Conservation (phyloP, 2,113 vertebrate species). For the Caretta caretta region DNA sequence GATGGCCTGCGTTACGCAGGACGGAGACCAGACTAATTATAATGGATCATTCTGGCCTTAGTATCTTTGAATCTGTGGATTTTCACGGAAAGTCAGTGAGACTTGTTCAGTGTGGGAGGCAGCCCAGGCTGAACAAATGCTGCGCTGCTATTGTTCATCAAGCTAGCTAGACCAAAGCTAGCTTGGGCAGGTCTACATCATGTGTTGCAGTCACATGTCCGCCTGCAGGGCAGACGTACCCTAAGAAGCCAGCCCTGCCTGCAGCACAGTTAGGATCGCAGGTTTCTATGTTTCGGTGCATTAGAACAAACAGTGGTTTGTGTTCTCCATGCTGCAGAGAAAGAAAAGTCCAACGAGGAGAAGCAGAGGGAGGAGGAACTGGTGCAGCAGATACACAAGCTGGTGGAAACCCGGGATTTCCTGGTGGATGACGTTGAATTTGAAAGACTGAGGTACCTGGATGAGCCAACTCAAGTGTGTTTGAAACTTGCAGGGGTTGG, state of each 20-base stretch:
- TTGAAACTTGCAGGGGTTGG: background rate
- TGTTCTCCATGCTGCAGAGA: slow-evolving; percentile 78
- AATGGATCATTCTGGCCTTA: rapidly evolving
- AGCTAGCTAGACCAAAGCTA: background rate
- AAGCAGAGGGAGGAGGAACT: slow-evolving; percentile 88
- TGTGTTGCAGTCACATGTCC: background rate
- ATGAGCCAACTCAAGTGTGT: background rate
- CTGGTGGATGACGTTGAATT: slow-evolving; percentile 93
- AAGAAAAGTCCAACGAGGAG: slow-evolving; percentile 87
- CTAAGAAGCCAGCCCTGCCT: background rate
- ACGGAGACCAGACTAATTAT: background rate
- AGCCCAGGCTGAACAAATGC: background rate
- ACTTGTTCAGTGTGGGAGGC: background rate
- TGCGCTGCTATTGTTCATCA: background rate
- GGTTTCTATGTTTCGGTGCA: background rate
- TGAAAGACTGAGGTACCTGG: slow-evolving; percentile 86
- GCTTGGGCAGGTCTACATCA: background rate
- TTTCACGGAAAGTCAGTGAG: background rate
- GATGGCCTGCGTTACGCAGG: rapidly evolving
- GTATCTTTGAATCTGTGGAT: background rate
- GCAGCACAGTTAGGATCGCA: background rate
- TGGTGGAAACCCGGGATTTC: slow-evolving; percentile 92
- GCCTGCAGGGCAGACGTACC: rapidly evolving
- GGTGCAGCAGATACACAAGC: slow-evolving; percentile 90
- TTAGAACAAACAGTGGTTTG: background rate